These are phyloP conservation scores for Melanostigma gelatinosum DNA, from an alignment of 2,113 vertebrate species.

Conservation along the genomic window DNA sequence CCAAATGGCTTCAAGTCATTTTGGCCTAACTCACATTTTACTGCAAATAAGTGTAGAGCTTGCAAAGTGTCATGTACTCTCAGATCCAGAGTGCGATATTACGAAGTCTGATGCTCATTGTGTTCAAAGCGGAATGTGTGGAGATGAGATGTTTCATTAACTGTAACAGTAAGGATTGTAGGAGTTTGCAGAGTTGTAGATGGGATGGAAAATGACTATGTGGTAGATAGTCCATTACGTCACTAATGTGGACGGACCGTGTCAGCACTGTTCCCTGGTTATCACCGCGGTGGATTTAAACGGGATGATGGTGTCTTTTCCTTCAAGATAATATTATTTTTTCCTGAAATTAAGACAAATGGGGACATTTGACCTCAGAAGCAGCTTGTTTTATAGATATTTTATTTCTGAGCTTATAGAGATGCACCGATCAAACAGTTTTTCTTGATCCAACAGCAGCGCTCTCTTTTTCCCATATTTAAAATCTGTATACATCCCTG, in stretches of 20 bases:
- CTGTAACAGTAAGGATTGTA: constrained; percentile 16
- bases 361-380: background rate
- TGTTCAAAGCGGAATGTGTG: background rate
- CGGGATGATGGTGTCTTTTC: background rate
- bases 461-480: background rate
- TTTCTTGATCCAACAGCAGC: background rate
- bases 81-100: background rate
- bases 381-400: background rate
- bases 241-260: constrained; percentile 28
- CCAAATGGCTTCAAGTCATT: constrained; percentile 1
- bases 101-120: background rate
- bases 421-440: background rate
- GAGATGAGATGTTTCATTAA: constrained; percentile 10
- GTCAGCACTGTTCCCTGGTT: constrained; percentile 13
- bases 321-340: background rate
- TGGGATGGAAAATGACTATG: constrained; percentile 38
- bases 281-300: constrained; percentile 18
- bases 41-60: background rate
- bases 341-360: background rate
- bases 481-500: background rate
- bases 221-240: constrained; percentile 25
- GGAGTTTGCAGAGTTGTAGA: constrained; percentile 36
- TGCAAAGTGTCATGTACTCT: background rate
- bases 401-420: background rate
- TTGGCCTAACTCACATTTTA: background rate